Evolutionary conservation across 1,140 invertebrate genomes (phyloP).

Genomic region (Araneus ventricosus): DNA sequence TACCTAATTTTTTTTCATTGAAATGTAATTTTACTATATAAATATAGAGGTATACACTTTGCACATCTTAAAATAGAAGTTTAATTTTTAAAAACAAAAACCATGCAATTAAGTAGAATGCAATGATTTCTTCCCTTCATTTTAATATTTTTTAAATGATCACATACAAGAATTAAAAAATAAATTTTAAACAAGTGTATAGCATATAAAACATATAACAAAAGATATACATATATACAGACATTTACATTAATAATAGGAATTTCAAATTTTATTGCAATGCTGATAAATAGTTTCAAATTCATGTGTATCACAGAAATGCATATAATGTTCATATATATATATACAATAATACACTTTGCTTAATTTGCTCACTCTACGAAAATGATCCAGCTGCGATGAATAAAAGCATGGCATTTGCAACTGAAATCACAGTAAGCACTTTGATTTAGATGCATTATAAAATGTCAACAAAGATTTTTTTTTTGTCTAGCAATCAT

Average conservation of each 20-base stretch:
- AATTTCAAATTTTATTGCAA: constrained; percentile 15
- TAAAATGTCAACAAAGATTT: background rate
- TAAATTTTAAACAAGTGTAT: background rate
- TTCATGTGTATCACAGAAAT: constrained; percentile 64
- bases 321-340: constrained; percentile 50
- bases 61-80: no score
- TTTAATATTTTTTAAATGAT: no score
- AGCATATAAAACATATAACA: background rate
- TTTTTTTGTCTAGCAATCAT: background rate
- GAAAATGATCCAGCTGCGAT: constrained; percentile 65
- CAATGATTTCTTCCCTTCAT: no score
- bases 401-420: constrained; percentile 69
- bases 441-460: constrained; percentile 64
- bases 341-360: constrained; percentile 47
- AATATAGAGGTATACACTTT: no score
- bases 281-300: constrained; percentile 31
- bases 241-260: constrained; percentile 1
- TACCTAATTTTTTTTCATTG: no score
- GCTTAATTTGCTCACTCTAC: constrained; percentile 6
- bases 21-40: no score
- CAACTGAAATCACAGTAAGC: constrained; percentile 74
- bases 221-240: constrained; percentile 44
- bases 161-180: no score
- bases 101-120: no score
- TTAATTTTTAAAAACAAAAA: no score